Percentiles rank a stretch among this genome's conserved stretches.
phyloP scores from a whole-genome alignment of 2,113 vertebrate genomes.

The Sakesphorus luctuosus region DNA sequence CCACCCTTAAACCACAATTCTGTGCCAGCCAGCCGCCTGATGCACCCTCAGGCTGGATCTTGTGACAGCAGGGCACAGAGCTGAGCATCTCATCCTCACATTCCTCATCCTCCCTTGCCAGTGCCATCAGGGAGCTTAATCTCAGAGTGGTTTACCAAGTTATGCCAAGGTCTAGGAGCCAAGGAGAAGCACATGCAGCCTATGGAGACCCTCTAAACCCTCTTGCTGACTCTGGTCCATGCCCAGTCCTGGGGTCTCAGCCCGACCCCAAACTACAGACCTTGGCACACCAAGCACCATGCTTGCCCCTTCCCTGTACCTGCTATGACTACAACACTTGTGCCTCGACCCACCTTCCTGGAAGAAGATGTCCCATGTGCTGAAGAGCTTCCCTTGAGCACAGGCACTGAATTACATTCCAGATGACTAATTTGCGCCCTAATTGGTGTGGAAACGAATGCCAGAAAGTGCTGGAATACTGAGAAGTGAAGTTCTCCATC shows the following conservation, averaged over 20 bases:
- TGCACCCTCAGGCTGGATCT: rapidly evolving
- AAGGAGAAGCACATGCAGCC: background rate
- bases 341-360: background rate
- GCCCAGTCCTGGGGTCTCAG: rapidly evolving
- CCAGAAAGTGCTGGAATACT: constrained; percentile 12
- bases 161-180: background rate
- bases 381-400: constrained; percentile 37
- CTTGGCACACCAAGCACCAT: background rate
- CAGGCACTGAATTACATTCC: background rate
- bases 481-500: constrained; percentile 56
- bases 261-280: background rate
- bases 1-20: background rate
- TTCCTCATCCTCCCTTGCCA: background rate
- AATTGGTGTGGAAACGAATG: constrained; percentile 29
- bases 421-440: constrained; percentile 42
- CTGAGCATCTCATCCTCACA: background rate
- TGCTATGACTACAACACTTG: background rate
- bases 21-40: background rate
- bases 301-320: background rate
- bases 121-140: background rate
- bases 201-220: background rate
- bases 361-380: background rate
- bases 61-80: background rate
- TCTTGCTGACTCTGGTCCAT: background rate
- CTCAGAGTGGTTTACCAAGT: background rate